A percentile compares a stretch with the other conserved stretches of the same genome.
Evolutionary conservation across 2,113 vertebrate species (phyloP).

Genomic region (Anguilla rostrata): DNA sequence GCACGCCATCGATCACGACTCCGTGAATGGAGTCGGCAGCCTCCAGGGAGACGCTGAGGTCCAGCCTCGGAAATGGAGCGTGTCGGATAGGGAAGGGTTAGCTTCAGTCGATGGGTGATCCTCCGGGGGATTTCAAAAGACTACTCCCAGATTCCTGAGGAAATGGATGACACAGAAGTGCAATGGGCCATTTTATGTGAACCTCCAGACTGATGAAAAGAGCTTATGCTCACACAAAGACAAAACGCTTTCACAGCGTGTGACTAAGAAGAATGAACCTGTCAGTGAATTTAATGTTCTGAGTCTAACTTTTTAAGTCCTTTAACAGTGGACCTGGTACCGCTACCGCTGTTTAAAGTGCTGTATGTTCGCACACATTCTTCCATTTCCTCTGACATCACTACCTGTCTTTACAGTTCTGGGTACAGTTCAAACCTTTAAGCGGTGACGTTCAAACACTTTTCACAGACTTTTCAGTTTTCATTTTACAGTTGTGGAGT

Average conservation of each 20-base stretch:
- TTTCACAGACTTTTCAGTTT: neutral
- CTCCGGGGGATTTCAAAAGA: neutral
- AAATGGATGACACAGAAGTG: neutral
- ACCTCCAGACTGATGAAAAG: neutral
- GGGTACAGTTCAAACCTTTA: conserved; percentile 9
- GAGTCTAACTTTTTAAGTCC: neutral
- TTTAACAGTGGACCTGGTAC: neutral
- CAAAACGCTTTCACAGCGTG: neutral
- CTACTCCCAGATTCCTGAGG: neutral
- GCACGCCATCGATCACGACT: neutral
- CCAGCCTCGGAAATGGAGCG: neutral
- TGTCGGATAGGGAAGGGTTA: neutral
- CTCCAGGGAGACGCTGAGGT: neutral
- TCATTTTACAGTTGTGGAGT: too few relatives aligned
- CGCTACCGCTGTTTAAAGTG: neutral
- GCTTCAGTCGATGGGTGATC: neutral
- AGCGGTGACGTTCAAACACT: neutral
- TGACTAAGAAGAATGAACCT: neutral
- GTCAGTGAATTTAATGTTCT: neutral
- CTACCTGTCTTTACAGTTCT: neutral
- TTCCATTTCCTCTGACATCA: neutral
- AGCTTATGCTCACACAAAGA: neutral
- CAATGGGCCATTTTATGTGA: neutral
- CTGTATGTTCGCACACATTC: neutral
- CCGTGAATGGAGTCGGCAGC: neutral